A percentile compares a stretch with the other conserved stretches of the same genome.
Conservation (phyloP, 2,113 vertebrate species). For the Hiodon alosoides region DNA sequence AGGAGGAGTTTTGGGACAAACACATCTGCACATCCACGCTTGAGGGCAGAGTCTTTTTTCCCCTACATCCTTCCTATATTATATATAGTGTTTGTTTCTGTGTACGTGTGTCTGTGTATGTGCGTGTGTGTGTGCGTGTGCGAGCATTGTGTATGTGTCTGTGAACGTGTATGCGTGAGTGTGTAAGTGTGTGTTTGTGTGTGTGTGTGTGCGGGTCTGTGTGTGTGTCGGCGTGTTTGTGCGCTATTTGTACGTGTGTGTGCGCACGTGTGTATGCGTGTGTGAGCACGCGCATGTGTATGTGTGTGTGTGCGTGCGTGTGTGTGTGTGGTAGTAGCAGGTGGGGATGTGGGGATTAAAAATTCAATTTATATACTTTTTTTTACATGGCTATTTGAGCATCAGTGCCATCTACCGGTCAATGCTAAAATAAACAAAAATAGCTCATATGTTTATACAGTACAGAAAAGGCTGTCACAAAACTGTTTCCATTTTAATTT, state of each 20-base stretch:
- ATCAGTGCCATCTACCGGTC: slow-evolving; percentile 70
- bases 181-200: neutral
- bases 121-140: too few species aligned
- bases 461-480: neutral
- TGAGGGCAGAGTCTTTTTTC: slow-evolving; percentile 41
- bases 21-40: slow-evolving; percentile 8
- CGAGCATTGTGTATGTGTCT: neutral
- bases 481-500: neutral
- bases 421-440: slow-evolving; percentile 14
- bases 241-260: too few species aligned
- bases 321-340: too few species aligned
- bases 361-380: neutral
- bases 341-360: neutral
- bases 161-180: neutral
- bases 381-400: slow-evolving; percentile 40
- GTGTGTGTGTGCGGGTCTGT: neutral
- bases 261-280: too few species aligned
- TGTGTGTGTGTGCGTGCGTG: too few species aligned
- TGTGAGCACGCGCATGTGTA: too few species aligned
- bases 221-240: too few species aligned
- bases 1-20: neutral
- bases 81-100: too few species aligned
- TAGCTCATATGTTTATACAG: slow-evolving; percentile 6
- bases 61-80: too few species aligned
- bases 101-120: too few species aligned